Percentiles rank a stretch among this genome's conserved stretches.
phyloP scores from a whole-genome alignment of 2,888 invertebrate genomes.

The Tridacna gigas region DNA sequence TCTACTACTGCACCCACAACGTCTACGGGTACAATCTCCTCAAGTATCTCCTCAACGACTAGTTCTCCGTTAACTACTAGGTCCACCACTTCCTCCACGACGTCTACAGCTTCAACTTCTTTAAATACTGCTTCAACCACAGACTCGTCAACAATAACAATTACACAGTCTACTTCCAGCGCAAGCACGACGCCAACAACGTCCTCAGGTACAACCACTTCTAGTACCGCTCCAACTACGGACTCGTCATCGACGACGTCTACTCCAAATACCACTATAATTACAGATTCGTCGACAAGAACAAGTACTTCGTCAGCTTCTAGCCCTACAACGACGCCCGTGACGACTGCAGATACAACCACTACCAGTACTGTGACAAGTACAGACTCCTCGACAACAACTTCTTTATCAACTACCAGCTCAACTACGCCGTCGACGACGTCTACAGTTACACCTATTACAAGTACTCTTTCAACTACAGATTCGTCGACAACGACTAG shows the following conservation, averaged over 20 bases:
- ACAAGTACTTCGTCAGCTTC: background rate
- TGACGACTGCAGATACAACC: background rate
- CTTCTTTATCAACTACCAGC: background rate
- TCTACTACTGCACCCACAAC: background rate
- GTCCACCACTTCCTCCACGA: no score
- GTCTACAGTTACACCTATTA: background rate
- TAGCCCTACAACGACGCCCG: background rate
- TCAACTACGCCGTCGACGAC: conserved; percentile 1
- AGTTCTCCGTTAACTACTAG: no score
- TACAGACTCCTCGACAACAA: background rate
- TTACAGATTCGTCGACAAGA: background rate
- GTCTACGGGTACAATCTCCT: background rate
- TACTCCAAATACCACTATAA: background rate
- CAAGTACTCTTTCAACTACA: background rate
- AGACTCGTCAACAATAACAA: background rate
- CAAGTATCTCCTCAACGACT: no score
- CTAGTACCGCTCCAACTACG: background rate
- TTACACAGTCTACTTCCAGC: no score
- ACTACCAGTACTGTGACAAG: background rate
- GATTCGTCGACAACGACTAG: background rate
- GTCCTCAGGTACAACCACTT: background rate
- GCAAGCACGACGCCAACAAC: background rate
- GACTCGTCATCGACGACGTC: background rate
- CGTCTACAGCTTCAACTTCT: no score
- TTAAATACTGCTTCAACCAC: conserved; percentile 9